phyloP scores from a whole-genome alignment of 2,797 vertebrate species.

The Ceyx erithaca region DNA sequence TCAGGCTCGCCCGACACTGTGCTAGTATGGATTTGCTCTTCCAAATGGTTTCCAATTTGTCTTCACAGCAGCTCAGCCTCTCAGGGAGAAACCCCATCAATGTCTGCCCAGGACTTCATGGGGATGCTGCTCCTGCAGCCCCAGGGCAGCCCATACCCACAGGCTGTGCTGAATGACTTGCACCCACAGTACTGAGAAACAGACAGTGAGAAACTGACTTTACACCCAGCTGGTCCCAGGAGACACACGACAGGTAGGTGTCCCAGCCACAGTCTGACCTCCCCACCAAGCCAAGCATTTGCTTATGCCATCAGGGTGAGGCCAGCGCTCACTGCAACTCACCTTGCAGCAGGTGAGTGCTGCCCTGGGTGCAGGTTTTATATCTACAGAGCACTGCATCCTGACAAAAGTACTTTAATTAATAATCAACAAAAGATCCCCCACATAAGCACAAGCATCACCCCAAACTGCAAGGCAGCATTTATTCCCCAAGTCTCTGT shows the following conservation, averaged over 20 bases:
- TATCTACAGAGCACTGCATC: background rate
- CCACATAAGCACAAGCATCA: background rate
- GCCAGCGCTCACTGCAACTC: background rate
- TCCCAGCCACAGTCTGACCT: background rate
- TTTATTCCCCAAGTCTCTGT: background rate
- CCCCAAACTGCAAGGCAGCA: background rate
- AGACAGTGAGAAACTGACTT: fast-evolving
- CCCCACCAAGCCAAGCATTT: background rate
- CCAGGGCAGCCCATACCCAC: background rate
- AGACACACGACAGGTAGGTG: background rate
- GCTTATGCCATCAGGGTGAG: background rate
- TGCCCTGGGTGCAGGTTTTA: background rate
- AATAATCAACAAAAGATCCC: background rate
- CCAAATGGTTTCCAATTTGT: constrained; percentile 27
- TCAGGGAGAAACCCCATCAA: background rate
- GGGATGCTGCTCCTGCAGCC: background rate
- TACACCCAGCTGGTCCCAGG: background rate
- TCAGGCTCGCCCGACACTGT: background rate
- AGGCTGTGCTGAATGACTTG: background rate
- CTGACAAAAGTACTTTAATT: background rate
- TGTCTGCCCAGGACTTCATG: fast-evolving
- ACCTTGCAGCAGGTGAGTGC: background rate
- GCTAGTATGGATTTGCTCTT: background rate
- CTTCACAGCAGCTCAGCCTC: background rate
- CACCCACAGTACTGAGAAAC: background rate